A percentile compares a stretch with the other conserved stretches of the same genome.
Conservation (phyloP, 2,888 invertebrate species). For the Bembecia ichneumoniformis region DNA sequence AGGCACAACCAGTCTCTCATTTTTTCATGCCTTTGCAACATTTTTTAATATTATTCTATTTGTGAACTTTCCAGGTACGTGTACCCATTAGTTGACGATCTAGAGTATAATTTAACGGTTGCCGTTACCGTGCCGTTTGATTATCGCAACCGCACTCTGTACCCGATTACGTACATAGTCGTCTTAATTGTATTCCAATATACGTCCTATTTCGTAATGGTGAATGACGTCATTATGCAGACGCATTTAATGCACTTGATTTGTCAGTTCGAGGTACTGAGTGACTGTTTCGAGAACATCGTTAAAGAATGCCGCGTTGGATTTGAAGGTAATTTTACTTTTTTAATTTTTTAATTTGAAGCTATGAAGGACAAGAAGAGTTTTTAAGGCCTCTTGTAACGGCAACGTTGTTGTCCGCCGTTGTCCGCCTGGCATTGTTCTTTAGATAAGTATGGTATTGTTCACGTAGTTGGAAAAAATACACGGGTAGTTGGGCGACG, state of each 20-base stretch:
- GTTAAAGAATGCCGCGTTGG: conserved; percentile 6
- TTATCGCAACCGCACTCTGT: conserved; percentile 8
- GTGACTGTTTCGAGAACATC: conserved; percentile 14
- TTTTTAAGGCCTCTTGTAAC: too few relatives aligned
- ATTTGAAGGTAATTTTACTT: conserved; percentile 4
- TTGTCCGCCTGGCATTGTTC: too few relatives aligned
- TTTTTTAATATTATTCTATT: too few relatives aligned
- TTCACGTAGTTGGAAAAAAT: too few relatives aligned
- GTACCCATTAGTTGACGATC: conserved; percentile 14
- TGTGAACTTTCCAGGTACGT: conserved; percentile 9
- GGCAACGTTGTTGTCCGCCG: too few relatives aligned
- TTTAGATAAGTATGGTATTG: too few relatives aligned
- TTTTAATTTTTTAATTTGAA: conserved; percentile 10
- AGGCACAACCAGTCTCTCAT: too few relatives aligned
- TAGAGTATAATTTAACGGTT: conserved; percentile 13
- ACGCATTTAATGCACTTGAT: conserved; percentile 12
- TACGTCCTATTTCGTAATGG: conserved; percentile 11
- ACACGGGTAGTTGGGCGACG: too few relatives aligned
- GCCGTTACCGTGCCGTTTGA: conserved; percentile 10
- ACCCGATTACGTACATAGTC: conserved; percentile 9
- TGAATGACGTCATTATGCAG: conserved; percentile 14
- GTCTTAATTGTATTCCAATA: conserved; percentile 12
- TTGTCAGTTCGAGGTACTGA: conserved; percentile 14
- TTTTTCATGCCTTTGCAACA: too few relatives aligned
- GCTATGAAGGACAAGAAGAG: too few relatives aligned